These are phyloP conservation scores for Agrochola litura DNA, from an alignment of 2,888 invertebrate species.

Conservation along the genomic window DNA sequence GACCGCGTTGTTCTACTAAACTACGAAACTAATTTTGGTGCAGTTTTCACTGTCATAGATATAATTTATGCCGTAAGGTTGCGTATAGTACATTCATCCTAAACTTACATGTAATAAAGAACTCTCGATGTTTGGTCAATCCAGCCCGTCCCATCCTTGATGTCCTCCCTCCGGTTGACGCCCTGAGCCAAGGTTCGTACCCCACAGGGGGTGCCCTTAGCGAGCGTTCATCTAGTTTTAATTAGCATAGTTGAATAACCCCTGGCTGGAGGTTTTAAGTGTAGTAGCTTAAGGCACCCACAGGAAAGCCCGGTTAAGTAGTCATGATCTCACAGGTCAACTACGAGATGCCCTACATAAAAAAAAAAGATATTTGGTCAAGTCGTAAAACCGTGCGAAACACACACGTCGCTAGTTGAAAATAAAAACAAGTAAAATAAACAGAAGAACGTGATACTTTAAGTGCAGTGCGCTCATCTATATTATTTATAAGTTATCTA, in stretches of 20 bases:
- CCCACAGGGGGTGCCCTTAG: no score
- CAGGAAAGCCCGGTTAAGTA: no score
- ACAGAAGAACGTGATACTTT: neutral
- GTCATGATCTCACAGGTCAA: no score
- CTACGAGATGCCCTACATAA: no score
- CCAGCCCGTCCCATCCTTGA: no score
- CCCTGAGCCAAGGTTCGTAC: no score
- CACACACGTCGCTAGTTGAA: slow-evolving; percentile 44
- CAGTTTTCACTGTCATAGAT: neutral
- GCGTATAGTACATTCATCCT: neutral
- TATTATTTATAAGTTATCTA: neutral
- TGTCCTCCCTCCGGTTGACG: no score
- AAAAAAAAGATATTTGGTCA: neutral
- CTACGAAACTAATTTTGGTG: no score
- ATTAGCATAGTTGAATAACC: no score
- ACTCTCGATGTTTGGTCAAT: neutral
- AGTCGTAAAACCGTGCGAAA: neutral
- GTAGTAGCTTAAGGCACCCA: no score
- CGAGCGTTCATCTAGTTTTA: no score
- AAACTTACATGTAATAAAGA: neutral
- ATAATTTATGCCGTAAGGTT: neutral
- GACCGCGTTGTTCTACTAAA: neutral
- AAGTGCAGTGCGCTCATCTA: neutral
- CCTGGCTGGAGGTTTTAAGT: no score
- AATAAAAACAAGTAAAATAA: neutral